Conservation (phyloP, 2,888 invertebrate species). For the Thereva nobilitata region DNA sequence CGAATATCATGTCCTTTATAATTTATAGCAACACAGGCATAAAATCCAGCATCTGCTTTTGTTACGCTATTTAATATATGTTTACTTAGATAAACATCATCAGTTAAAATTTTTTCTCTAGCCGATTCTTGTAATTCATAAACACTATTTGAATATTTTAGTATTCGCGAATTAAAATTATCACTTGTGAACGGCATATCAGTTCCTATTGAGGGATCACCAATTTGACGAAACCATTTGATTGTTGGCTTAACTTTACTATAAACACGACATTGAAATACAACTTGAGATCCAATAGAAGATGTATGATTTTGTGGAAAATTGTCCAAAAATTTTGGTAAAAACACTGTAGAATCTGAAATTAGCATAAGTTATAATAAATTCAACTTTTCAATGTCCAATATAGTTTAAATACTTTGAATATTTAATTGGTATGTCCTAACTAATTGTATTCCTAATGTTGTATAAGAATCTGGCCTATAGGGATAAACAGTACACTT, state of each 20-base stretch:
- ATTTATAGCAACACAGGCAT: constrained; percentile 56
- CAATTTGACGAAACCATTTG: constrained; percentile 53
- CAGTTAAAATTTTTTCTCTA: constrained; percentile 51
- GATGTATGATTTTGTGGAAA: constrained; percentile 51
- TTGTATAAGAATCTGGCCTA: constrained; percentile 44
- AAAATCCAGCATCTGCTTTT: constrained; percentile 50
- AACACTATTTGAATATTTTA: constrained; percentile 50
- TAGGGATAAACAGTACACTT: constrained; percentile 55
- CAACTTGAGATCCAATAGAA: constrained; percentile 48
- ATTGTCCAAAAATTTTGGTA: constrained; percentile 53
- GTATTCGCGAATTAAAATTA: not conserved
- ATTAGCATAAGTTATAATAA: constrained; percentile 4
- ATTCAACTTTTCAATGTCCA: not conserved
- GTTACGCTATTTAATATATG: constrained; percentile 52
- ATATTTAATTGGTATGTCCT: constrained; percentile 54
- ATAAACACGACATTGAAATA: constrained; percentile 55
- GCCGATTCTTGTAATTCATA: constrained; percentile 52
- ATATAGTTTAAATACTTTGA: constrained; percentile 46
- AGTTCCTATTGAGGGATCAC: too few species aligned
- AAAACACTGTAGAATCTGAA: constrained; percentile 49
- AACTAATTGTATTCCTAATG: constrained; percentile 53
- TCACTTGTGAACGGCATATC: not conserved
- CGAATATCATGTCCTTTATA: constrained; percentile 53
- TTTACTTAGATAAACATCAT: constrained; percentile 54
- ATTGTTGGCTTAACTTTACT: constrained; percentile 54